phyloP scores from a whole-genome alignment of 2,888 invertebrate species.

The Corythucha ciliata region DNA sequence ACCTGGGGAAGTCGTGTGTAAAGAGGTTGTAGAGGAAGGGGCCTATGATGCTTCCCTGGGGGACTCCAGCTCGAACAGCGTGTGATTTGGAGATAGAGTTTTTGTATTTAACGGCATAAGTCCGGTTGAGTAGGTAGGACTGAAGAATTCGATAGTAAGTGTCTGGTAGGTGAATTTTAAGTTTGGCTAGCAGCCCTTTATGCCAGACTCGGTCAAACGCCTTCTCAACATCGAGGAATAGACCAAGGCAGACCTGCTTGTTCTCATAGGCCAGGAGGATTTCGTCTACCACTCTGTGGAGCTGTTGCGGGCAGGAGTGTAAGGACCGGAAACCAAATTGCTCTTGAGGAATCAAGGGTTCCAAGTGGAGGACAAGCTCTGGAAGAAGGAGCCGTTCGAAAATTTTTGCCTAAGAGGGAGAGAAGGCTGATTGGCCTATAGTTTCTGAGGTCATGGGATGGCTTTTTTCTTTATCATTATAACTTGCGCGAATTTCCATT shows the following conservation, averaged over 20 bases:
- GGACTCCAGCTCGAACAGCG: slow-evolving; percentile 18
- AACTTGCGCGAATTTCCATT: too few species aligned
- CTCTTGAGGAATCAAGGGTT: neutral
- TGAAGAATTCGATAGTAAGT: slow-evolving; percentile 17
- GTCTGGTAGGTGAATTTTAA: slow-evolving; percentile 12
- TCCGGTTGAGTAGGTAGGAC: slow-evolving; percentile 16
- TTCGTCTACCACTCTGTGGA: slow-evolving; percentile 10
- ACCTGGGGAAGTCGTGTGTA: slow-evolving; percentile 13
- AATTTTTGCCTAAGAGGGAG: too few species aligned
- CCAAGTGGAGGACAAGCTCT: too few species aligned
- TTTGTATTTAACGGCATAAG: slow-evolving; percentile 5
- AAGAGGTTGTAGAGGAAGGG: slow-evolving; percentile 18
- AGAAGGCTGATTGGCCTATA: too few species aligned
- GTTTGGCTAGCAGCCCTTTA: slow-evolving; percentile 16
- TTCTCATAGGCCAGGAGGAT: slow-evolving; percentile 14
- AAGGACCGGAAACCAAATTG: slow-evolving; percentile 16
- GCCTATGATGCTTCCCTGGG: slow-evolving; percentile 23
- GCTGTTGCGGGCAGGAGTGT: slow-evolving; percentile 16
- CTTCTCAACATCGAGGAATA: slow-evolving; percentile 7
- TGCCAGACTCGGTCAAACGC: slow-evolving; percentile 20
- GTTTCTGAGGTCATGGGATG: too few species aligned
- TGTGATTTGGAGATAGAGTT: neutral
- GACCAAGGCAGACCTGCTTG: slow-evolving; percentile 9
- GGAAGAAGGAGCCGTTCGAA: too few species aligned
- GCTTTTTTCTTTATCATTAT: too few species aligned